A percentile compares a stretch with the other conserved stretches of the same genome.
Conservation (phyloP, 2,888 invertebrate species). For the Xestobium rufovillosum region DNA sequence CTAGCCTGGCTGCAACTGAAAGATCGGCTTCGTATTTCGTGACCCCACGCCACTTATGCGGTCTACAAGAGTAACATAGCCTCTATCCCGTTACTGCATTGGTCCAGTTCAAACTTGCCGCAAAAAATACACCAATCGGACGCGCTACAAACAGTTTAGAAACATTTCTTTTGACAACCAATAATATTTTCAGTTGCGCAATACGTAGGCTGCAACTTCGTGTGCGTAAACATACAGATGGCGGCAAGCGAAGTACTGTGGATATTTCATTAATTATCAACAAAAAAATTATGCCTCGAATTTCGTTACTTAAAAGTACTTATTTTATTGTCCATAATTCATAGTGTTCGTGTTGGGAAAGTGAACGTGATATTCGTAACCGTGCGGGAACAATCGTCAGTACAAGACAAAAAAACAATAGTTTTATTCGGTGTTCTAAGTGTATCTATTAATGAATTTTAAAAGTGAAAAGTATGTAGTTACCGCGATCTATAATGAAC, state of each 20-base stretch:
- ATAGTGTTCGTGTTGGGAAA: too few species aligned
- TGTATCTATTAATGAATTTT: too few species aligned
- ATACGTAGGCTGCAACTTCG: conserved; percentile 28
- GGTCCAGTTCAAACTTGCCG: conserved; percentile 53
- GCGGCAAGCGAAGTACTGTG: too few species aligned
- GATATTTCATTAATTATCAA: too few species aligned
- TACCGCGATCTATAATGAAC: conserved; percentile 54
- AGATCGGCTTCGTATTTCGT: conserved; percentile 53
- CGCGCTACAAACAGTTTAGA: conserved; percentile 43
- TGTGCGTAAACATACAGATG: conserved; percentile 23
- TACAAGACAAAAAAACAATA: too few species aligned
- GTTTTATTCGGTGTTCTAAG: too few species aligned
- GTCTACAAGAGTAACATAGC: conserved; percentile 47
- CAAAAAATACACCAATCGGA: conserved; percentile 50
- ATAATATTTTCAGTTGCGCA: conserved; percentile 40
- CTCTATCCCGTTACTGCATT: conserved; percentile 39
- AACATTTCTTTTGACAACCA: conserved; percentile 48
- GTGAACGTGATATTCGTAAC: too few species aligned
- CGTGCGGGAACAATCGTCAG: too few species aligned
- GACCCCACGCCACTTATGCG: conserved; percentile 59
- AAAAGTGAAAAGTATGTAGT: background rate
- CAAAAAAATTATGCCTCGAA: too few species aligned
- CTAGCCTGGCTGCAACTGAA: conserved; percentile 50
- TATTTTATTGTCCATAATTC: too few species aligned
- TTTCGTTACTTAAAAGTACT: too few species aligned